Base-by-base conservation (phyloP, 2,797 vertebrate genomes). In the Buphagus erythrorhynchus region DNA sequence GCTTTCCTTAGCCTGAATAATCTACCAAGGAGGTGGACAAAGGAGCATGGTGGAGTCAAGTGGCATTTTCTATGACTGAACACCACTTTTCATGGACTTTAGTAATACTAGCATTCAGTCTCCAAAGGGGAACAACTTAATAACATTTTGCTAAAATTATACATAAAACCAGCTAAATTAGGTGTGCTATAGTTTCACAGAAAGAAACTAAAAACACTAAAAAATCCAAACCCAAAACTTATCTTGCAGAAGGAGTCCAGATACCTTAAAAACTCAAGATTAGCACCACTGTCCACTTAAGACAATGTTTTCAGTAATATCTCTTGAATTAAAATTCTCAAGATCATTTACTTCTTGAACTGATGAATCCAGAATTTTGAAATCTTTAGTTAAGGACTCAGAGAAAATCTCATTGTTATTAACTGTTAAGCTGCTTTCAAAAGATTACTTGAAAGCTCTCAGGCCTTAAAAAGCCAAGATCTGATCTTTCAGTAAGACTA, bases 361-460 rank as follows among this genome's bases (percentile, higher is more conserved):
- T 66, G 54, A 88, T 93, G 72, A 91, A 88, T 78, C 21, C 59
- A 92, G 73, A 95, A 82, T 78, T 94, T 88, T 19, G 71, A 91
- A 94, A 84, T 89, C 80, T 74, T 84, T 69, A 93, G 49, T 92
- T 91, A 95, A 91, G 38, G 83, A 90, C 73, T 75, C 35, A 12
- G 67, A 93, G 71, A 71, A 91, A 93, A 97, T 83, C 65, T 85
- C 89, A 95, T 71, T 95, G 90, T 93, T 95, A 94, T 92, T 91
- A 94, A 95, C 91, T 49, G 58, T 75, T 90, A 96, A 95, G 87
- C 89, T 95, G 67, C 92, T 97, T 95, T 92, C 45, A 52, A 76
- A 95, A 67, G 88, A 91, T 97, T 95, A 93, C 46, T 88, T 92
- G 33, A 92, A 95, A 96, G 88, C 72, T 93, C 67, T 73, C 91